Conservation (phyloP, 1,140 invertebrate species). For the Drosophila kikkawai region DNA sequence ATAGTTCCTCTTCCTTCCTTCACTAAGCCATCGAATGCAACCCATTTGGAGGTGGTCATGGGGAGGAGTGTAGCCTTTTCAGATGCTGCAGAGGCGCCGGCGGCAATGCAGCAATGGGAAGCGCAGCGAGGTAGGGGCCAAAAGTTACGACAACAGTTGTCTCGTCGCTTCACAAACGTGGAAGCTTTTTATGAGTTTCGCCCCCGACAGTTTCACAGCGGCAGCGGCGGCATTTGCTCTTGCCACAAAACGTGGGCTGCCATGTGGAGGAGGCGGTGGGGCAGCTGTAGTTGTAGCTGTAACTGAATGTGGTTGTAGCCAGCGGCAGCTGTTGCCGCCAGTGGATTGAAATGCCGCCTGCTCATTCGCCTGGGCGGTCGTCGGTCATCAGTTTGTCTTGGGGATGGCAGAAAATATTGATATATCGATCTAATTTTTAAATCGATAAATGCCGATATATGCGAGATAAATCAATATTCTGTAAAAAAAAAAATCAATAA, state of each 20-base stretch:
- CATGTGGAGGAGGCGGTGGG: constrained; percentile 1
- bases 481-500: not conserved
- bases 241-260: constrained; percentile 62
- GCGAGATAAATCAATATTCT: not conserved
- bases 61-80: not conserved
- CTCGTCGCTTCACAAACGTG: constrained; percentile 63
- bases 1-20: not conserved
- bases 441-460: not conserved
- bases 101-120: constrained; percentile 38
- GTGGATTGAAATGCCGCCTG: constrained; percentile 62
- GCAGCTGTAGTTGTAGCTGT: constrained; percentile 17
- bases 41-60: not conserved
- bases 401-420: not conserved
- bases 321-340: constrained; percentile 49
- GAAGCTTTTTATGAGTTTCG: constrained; percentile 76
- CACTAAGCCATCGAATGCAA: constrained; percentile 11
- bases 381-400: constrained; percentile 39
- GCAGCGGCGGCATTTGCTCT: constrained; percentile 28
- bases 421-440: not conserved
- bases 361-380: constrained; percentile 48
- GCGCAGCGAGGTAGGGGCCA: constrained; percentile 4
- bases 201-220: constrained; percentile 45
- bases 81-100: constrained; percentile 34
- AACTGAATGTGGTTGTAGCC: constrained; percentile 28
- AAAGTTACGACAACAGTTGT: constrained; percentile 70